Evolutionary conservation across 2,888 invertebrate genomes (phyloP).

Genomic region (Salticus scenicus): DNA sequence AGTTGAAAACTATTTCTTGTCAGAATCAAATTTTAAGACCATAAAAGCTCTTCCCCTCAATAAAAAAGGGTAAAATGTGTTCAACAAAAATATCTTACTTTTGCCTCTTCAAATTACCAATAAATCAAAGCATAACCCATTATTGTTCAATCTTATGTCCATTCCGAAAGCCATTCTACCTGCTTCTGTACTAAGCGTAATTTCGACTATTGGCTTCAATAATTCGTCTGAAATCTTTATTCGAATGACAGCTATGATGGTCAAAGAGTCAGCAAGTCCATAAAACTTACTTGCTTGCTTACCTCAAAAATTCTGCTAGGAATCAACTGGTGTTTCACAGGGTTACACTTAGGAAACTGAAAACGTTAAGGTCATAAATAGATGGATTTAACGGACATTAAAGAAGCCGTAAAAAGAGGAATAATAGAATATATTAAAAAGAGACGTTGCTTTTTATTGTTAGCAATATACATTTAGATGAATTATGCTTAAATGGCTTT

Average conservation of each 20-base stretch:
- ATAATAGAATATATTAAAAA: slow-evolving; percentile 21
- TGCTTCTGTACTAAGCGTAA: slow-evolving; percentile 7
- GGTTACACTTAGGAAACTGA: neutral
- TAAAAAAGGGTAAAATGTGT: neutral
- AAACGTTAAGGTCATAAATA: neutral
- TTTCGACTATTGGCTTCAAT: slow-evolving; percentile 10
- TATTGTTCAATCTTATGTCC: neutral
- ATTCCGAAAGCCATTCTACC: slow-evolving; percentile 1
- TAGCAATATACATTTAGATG: neutral
- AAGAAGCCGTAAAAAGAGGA: slow-evolving; percentile 10
- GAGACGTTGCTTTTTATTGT: neutral
- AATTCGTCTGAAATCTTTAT: slow-evolving; percentile 18
- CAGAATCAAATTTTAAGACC: neutral
- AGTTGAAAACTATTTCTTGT: no score
- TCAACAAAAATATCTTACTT: neutral
- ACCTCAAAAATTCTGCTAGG: neutral
- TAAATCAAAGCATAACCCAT: neutral
- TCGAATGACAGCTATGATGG: slow-evolving; percentile 23
- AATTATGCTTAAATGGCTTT: slow-evolving; percentile 10
- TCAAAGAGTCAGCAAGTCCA: neutral
- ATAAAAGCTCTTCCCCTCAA: neutral
- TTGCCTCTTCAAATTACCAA: neutral
- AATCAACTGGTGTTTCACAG: neutral
- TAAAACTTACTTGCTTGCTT: neutral
- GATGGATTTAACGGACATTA: neutral